phyloP scores from a whole-genome alignment of 2,113 vertebrate genomes.

The Otus sunia region DNA sequence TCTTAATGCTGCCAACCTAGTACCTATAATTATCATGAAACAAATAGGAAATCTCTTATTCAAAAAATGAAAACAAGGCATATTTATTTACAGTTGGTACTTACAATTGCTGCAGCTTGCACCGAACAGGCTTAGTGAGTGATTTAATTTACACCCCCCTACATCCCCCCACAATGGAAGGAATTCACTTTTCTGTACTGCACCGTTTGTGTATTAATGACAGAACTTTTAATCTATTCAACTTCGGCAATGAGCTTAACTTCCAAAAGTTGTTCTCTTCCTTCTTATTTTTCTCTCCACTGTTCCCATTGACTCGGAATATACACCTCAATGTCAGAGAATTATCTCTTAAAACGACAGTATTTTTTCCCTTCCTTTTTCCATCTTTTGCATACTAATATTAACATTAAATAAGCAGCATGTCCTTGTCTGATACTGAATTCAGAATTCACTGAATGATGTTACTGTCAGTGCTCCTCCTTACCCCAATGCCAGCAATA shows the following conservation, averaged over 20 bases:
- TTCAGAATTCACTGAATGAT: not conserved
- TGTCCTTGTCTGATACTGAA: not conserved
- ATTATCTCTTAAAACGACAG: not conserved
- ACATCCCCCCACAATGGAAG: not conserved
- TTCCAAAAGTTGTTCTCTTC: not conserved
- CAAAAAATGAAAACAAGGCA: not conserved
- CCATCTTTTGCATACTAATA: not conserved
- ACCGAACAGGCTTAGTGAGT: not conserved
- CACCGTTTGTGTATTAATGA: not conserved
- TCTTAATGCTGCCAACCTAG: not conserved
- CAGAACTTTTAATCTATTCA: not conserved
- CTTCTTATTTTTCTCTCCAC: not conserved
- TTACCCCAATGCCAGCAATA: not conserved
- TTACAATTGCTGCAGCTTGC: not conserved
- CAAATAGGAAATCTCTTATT: not conserved
- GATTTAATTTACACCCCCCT: not conserved
- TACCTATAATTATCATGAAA: not conserved
- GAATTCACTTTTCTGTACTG: not conserved
- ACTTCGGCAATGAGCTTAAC: not conserved
- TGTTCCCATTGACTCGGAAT: not conserved
- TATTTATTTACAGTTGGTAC: not conserved
- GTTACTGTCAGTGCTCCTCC: not conserved
- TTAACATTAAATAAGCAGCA: not conserved
- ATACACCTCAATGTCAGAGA: not conserved
- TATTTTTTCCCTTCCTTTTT: not conserved